Evolutionary conservation across 2,888 invertebrate genomes (phyloP).

Genomic region (Phasia obesa): DNA sequence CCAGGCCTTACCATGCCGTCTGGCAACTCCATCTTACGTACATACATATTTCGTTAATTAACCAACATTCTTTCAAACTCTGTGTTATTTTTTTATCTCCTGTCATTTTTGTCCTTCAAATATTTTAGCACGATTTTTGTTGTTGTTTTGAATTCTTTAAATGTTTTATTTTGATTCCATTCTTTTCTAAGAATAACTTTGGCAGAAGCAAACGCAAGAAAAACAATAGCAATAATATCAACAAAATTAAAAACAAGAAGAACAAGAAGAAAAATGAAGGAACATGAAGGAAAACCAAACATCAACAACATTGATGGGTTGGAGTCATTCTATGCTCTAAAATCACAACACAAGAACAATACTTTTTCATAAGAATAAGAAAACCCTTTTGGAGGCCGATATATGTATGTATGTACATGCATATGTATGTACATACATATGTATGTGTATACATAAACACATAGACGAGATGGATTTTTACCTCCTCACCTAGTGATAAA

Average conservation of each 20-base stretch:
- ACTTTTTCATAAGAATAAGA: neutral
- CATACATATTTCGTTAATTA: no score
- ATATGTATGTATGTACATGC: neutral
- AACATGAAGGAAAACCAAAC: neutral
- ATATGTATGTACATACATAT: no score
- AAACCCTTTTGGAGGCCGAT: neutral
- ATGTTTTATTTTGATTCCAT: neutral
- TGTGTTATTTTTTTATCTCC: no score
- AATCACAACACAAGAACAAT: neutral
- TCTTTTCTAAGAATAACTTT: neutral
- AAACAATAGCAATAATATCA: neutral
- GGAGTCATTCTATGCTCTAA: constrained; percentile 9
- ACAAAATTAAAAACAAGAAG: neutral
- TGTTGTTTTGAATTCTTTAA: neutral
- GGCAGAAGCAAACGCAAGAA: neutral
- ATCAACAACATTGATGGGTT: constrained; percentile 12
- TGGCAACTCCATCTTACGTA: no score
- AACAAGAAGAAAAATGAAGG: no score
- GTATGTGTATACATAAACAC: neutral
- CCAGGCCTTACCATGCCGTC: no score
- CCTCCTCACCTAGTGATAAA: neutral
- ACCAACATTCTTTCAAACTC: no score
- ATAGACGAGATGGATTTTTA: neutral
- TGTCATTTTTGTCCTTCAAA: neutral
- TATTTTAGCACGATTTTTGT: neutral